These are phyloP conservation scores for Anneissia japonica DNA, from an alignment of 35 echinoderm and acorn worm species.

Conservation along the genomic window DNA sequence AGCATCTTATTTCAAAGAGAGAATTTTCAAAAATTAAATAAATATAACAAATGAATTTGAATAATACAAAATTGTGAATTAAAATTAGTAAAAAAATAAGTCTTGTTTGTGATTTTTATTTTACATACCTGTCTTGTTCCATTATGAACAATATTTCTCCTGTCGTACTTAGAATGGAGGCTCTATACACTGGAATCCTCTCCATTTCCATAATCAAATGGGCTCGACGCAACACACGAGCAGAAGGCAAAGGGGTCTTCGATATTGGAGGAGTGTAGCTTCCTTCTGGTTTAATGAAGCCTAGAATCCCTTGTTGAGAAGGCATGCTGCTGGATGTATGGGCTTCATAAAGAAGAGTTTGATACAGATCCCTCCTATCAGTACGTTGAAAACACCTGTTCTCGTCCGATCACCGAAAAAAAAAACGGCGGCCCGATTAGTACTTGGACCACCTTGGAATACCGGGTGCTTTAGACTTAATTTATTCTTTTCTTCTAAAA, in stretches of 20 bases:
- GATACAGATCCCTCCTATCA: constrained; percentile 47
- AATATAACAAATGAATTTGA: too few relatives aligned
- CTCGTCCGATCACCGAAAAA: too few relatives aligned
- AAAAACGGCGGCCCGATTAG: too few relatives aligned
- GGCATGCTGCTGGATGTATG: constrained; percentile 24
- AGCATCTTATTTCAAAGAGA: too few relatives aligned
- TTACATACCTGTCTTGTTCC: constrained; percentile 56
- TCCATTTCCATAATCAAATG: constrained; percentile 57
- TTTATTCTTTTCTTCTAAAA: too few relatives aligned
- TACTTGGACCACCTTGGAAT: too few relatives aligned
- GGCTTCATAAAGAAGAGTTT: constrained; percentile 39
- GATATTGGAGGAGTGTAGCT: constrained; percentile 16
- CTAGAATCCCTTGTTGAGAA: constrained; percentile 35
- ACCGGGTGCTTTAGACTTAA: too few relatives aligned
- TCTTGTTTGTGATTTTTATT: too few relatives aligned
- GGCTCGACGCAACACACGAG: constrained; percentile 33
- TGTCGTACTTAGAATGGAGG: constrained; percentile 28
- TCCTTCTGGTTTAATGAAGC: constrained; percentile 9
- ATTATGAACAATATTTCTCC: constrained; percentile 5
- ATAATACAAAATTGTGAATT: too few relatives aligned
- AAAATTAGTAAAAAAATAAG: too few relatives aligned
- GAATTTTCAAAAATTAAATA: too few relatives aligned
- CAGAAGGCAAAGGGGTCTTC: constrained; percentile 23
- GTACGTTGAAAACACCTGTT: too few relatives aligned
- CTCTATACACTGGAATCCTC: constrained; percentile 36